Evolutionary conservation across 64 coral and sea anemone genomes (phyloP), one percentile per base, ranked within the genome.

Genomic region (Montipora sp.): DNA sequence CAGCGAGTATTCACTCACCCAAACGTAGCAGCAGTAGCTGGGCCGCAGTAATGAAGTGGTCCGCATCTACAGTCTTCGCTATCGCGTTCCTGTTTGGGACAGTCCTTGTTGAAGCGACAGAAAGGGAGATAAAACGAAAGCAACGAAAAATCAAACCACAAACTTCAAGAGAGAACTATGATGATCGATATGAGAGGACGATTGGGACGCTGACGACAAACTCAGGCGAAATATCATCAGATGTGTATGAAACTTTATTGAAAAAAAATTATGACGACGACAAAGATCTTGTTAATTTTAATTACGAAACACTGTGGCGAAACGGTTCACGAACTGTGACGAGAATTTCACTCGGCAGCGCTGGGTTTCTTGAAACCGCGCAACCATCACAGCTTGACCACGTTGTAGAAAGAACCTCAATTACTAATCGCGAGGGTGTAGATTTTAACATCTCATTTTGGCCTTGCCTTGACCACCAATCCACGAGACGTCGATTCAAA

Each of bases 201-300:
- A 57, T 8, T 11, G 36, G 36, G 11, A 57, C 53, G 6, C 53
- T 11, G 20, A 65, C 12, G 81, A 69, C 43, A 7, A 72, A 18
- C 2, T 11, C 21, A 0, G 45, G 43, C 2, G 46, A 23, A 27
- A 43, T 2, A 0, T 19, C 18, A 13, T 14, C 12, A 36, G 3
- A 18, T 10, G 4, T 27, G 14, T 71, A 20, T 19, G 47, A 67
- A 72, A 8, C n/a, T 61, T 71, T 36, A 36, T 50, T 50, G 12
- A 45, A 13, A 12, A 47, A 78, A 49, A 49, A n/a, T 50, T 51
- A 85, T 18, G 61, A 85, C n/a, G 5, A 8, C 44, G 65, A 20
- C 2, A 59, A 85, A 85, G 65, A 85, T 23, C 82, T 85, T 12
- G 66, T 71, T 59, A 59, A 85, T 45, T 71, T 85, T 0, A 85